These are phyloP conservation scores for Odocoileus hemionus DNA, from an alignment of 2,113 vertebrate species.

Conservation along the genomic window DNA sequence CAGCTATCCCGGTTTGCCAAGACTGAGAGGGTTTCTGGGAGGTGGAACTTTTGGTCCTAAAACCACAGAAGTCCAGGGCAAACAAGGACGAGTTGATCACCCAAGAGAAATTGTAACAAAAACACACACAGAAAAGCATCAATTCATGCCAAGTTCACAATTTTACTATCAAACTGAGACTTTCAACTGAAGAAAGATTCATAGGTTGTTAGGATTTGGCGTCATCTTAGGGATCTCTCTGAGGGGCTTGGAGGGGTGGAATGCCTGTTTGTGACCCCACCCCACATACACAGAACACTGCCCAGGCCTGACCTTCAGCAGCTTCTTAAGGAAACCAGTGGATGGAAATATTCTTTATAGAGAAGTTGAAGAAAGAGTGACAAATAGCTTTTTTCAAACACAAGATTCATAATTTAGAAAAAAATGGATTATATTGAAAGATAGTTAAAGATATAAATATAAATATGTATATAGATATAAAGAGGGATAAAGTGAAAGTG, in stretches of 20 bases:
- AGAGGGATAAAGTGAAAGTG: background rate
- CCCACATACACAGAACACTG: background rate
- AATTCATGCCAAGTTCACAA: background rate
- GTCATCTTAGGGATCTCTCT: background rate
- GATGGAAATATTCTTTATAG: background rate
- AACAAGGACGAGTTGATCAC: background rate
- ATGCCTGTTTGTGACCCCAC: background rate
- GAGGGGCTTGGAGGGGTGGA: background rate
- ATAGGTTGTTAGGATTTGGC: background rate
- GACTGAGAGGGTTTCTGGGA: background rate
- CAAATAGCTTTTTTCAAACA: background rate
- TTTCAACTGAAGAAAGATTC: background rate
- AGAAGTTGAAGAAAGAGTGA: background rate
- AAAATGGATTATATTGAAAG: background rate
- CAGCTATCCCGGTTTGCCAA: background rate
- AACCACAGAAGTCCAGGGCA: background rate
- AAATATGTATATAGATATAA: background rate
- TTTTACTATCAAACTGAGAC: background rate
- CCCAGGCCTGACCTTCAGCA: background rate
- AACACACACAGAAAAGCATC: background rate
- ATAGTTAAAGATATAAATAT: background rate
- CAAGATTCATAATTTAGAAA: background rate
- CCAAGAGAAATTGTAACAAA: background rate
- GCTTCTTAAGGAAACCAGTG: background rate
- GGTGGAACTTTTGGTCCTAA: background rate